Percentiles rank a stretch among this genome's conserved stretches.
Conservation (phyloP, 2,888 invertebrate genomes). For the Hemistola chrysoprasaria region DNA sequence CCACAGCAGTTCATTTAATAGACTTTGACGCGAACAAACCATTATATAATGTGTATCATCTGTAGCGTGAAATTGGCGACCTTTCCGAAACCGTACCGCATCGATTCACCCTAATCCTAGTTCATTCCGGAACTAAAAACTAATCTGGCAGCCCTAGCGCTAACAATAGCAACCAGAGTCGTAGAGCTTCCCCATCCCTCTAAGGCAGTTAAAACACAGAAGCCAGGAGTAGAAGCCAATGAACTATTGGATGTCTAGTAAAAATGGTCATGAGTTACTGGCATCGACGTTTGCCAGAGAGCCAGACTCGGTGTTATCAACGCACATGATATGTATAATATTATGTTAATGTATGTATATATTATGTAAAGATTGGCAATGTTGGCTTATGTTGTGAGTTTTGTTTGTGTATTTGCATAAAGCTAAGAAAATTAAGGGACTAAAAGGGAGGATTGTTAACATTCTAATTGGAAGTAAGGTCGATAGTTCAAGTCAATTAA, state of each 20-base stretch:
- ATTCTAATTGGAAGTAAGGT: conserved; percentile 3
- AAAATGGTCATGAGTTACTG: conserved; percentile 44
- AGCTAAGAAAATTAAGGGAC: conserved; percentile 22
- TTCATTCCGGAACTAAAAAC: conserved; percentile 33
- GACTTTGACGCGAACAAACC: conserved; percentile 10
- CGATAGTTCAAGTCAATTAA: conserved; percentile 8
- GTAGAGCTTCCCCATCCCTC: conserved; percentile 48
- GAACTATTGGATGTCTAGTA: conserved; percentile 48
- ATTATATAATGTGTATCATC: conserved; percentile 4
- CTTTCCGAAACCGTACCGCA: conserved; percentile 23
- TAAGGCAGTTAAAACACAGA: conserved; percentile 30
- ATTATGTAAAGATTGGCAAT: conserved; percentile 33
- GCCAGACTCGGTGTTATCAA: conserved; percentile 43
- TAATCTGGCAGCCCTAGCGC: conserved; percentile 39
- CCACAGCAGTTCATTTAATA: conserved; percentile 5
- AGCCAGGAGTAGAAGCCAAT: conserved; percentile 43
- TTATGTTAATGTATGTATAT: conserved; percentile 27
- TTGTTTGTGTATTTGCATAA: conserved; percentile 27
- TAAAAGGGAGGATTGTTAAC: conserved; percentile 17
- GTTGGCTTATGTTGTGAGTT: conserved; percentile 25
- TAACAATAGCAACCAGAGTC: conserved; percentile 45
- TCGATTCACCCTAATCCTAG: conserved; percentile 28
- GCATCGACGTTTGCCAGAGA: conserved; percentile 61
- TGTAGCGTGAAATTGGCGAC: conserved; percentile 16
- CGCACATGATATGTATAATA: conserved; percentile 28